These are phyloP conservation scores for Hydrolagus affinis DNA, from an alignment of 2,113 vertebrate species.

Conservation along the genomic window DNA sequence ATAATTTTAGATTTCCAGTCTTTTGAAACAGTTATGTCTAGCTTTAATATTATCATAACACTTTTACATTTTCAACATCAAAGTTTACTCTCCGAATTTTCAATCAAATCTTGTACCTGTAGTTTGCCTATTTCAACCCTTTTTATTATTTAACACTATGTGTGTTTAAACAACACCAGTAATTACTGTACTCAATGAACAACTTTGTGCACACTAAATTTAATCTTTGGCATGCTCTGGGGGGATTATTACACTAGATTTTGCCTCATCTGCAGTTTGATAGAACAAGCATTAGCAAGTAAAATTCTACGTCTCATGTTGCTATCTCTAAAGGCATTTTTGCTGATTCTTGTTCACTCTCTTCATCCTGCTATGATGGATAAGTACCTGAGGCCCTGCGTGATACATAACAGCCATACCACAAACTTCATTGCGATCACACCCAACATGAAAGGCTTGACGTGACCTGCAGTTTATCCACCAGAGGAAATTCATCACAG, in stretches of 20 bases:
- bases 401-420: not conserved
- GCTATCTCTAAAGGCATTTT: not conserved
- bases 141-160: not conserved
- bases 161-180: not conserved
- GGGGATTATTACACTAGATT: not conserved
- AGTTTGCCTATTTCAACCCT: not conserved
- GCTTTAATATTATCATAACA: too few species aligned
- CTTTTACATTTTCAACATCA: too few species aligned
- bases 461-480: too few species aligned
- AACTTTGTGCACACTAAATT: not conserved
- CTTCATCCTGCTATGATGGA: slow-evolving; percentile 13
- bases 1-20: too few species aligned
- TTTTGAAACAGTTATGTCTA: too few species aligned
- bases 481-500: not conserved
- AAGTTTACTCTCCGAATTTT: too few species aligned
- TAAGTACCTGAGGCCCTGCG: not conserved
- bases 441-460: not conserved
- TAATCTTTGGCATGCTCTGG: not conserved
- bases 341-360: not conserved
- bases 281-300: not conserved
- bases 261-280: not conserved
- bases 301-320: not conserved
- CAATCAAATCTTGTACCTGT: not conserved
- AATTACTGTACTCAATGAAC: too few species aligned
- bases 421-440: not conserved